Base-by-base conservation (phyloP, 2,797 vertebrate species). In the Sebastes aleutianus region DNA sequence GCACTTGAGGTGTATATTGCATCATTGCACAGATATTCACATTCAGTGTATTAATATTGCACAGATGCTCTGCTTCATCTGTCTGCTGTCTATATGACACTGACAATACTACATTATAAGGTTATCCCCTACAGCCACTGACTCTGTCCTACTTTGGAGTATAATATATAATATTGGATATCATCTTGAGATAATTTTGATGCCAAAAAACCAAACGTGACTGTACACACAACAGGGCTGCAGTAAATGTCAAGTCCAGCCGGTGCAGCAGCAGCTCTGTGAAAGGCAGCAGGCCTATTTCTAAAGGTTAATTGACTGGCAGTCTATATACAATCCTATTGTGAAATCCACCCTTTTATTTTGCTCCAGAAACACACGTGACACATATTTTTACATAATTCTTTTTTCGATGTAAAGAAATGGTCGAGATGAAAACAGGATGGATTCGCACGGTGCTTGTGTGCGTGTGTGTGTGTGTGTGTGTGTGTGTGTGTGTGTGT, bases 241-340 rank as follows among this genome's bases (percentile, higher is more conserved):
- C 34, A 87, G 88, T 89, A 84, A 89, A 89, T 90, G 93, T 92
- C 90, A 92, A 80, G 90, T 90, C 56, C 86, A 84, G 78, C n/a
- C 76, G 88, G 88, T 77, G 36, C 78, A 12, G 79, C 12, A 86
- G 61, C 12, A 86, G 61, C 73, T 59, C 68, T 82, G 5, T 47
- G 86, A 91, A 82, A 89, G 78, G 63, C 89, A 61, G 63, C 89
- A 61, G 75, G 82, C 86, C 67, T 61, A 59, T 84, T 91, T 90
- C 90, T 90, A 93, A 94, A 94, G 93, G 91, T 95, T 95, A 95
- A 95, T 94, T 90, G 92, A 95, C 93, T 95, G 88, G 87, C 91
- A 93, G 92, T 94, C 91, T 90, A 94, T 95, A 88, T 95, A 88
- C 90, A 79, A 86, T 29, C 83, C 90, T 67, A 90, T 94, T 94